These are phyloP conservation scores for Erinaceus europaeus DNA, from an alignment of 2,113 vertebrate species.

Conservation along the genomic window DNA sequence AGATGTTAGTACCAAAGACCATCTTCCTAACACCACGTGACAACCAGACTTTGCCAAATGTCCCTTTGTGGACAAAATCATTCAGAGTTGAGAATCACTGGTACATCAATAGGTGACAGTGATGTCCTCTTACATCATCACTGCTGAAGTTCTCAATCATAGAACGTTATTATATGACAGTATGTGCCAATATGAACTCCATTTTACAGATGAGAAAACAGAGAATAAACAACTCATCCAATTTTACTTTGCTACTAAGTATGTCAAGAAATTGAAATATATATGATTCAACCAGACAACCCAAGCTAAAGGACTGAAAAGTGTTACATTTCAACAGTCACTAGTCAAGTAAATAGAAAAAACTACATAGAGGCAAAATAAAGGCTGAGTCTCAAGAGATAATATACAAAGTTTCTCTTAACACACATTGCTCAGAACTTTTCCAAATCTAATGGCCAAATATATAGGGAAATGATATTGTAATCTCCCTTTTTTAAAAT, in stretches of 20 bases:
- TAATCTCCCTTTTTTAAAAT: not conserved
- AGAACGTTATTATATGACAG: not conserved
- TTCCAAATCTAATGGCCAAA: not conserved
- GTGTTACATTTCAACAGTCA: not conserved
- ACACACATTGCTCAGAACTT: not conserved
- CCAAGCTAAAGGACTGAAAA: not conserved
- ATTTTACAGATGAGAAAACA: not conserved
- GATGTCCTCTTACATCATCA: not conserved
- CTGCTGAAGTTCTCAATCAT: not conserved
- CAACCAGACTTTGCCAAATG: not conserved
- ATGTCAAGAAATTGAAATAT: not conserved
- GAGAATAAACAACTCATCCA: not conserved
- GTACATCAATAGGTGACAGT: not conserved
- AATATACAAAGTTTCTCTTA: constrained; percentile 30
- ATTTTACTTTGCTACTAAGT: not conserved
- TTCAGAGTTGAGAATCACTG: not conserved
- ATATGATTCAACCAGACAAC: not conserved
- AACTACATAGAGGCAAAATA: not conserved
- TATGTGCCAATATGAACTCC: not conserved
- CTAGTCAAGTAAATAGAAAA: not conserved
- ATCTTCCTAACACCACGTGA: not conserved
- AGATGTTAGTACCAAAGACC: not conserved
- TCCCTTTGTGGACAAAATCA: not conserved
- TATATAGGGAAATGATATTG: not conserved
- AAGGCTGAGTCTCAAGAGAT: not conserved